A percentile compares a stretch with the other conserved stretches of the same genome.
Conservation (phyloP, 2,113 vertebrate genomes). For the Himantopus leucocephalus region DNA sequence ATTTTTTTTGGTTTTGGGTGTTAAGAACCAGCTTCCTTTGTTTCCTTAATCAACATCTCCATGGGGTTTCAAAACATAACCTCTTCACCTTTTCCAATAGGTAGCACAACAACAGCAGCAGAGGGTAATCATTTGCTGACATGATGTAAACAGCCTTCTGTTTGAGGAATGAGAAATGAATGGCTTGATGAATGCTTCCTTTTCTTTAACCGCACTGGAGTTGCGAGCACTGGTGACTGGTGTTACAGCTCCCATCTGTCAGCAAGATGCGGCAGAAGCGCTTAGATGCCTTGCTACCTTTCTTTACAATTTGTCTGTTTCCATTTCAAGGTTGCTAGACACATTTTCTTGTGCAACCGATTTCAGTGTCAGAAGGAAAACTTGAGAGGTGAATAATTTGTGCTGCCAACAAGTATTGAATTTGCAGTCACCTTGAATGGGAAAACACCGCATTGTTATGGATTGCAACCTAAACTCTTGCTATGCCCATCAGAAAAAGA, state of each 20-base stretch:
- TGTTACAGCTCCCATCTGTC: constrained; percentile 46
- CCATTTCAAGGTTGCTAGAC: constrained; percentile 54
- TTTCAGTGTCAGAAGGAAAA: constrained; percentile 20
- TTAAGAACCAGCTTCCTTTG: constrained; percentile 40
- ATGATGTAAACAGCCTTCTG: constrained; percentile 50
- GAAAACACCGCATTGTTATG: not conserved
- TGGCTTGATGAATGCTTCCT: constrained; percentile 37
- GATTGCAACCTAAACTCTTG: constrained; percentile 1
- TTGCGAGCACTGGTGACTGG: not conserved
- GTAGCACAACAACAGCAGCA: constrained; percentile 46
- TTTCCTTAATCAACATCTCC: constrained; percentile 63
- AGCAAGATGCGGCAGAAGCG: not conserved
- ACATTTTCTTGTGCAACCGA: not conserved
- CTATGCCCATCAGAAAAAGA: not conserved
- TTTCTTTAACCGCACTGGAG: not conserved
- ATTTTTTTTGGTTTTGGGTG: not conserved
- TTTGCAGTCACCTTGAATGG: constrained; percentile 43
- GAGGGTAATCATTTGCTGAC: constrained; percentile 57
- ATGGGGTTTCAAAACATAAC: constrained; percentile 51
- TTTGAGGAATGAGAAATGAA: constrained; percentile 57
- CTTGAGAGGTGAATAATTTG: constrained; percentile 25
- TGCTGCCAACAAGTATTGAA: constrained; percentile 5
- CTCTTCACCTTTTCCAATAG: constrained; percentile 57
- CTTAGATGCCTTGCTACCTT: not conserved
- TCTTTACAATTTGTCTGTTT: constrained; percentile 48